Evolutionary conservation across 2,888 invertebrate species (phyloP).

Genomic region (Spilosoma lubricipeda): DNA sequence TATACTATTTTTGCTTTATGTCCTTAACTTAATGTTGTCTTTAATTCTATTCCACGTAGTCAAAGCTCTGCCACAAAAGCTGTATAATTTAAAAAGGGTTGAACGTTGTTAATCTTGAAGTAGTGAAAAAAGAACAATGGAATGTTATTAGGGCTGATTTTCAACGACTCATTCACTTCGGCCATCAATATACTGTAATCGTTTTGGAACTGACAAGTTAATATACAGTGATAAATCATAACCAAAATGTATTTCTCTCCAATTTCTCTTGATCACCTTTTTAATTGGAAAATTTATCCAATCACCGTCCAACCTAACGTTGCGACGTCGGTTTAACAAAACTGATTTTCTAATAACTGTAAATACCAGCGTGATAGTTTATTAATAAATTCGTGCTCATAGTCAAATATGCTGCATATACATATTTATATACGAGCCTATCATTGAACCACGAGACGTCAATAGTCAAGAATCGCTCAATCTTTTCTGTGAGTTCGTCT

Average conservation of each 20-base stretch:
- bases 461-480: constrained; percentile 56
- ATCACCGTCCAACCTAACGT: background rate
- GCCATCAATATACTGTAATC: constrained; percentile 59
- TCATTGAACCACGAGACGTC: constrained; percentile 43
- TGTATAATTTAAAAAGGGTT: constrained; percentile 75
- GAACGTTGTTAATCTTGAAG: constrained; percentile 69
- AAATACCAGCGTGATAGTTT: constrained; percentile 2
- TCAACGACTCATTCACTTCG: constrained; percentile 48
- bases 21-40: constrained; percentile 39
- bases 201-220: background rate
- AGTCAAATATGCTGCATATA: background rate
- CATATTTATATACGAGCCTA: constrained; percentile 23
- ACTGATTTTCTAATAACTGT: background rate
- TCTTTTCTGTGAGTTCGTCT: constrained; percentile 65
- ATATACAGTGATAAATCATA: background rate
- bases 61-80: constrained; percentile 54
- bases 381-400: background rate
- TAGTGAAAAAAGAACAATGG: constrained; percentile 60
- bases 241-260: constrained; percentile 36
- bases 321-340: constrained; percentile 4
- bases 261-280: constrained; percentile 3
- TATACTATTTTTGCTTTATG: background rate
- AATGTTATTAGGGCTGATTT: constrained; percentile 60
- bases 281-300: constrained; percentile 11
- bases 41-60: constrained; percentile 44